Conservation (phyloP, 2,797 vertebrate species). For the Intellagama lesueurii region DNA sequence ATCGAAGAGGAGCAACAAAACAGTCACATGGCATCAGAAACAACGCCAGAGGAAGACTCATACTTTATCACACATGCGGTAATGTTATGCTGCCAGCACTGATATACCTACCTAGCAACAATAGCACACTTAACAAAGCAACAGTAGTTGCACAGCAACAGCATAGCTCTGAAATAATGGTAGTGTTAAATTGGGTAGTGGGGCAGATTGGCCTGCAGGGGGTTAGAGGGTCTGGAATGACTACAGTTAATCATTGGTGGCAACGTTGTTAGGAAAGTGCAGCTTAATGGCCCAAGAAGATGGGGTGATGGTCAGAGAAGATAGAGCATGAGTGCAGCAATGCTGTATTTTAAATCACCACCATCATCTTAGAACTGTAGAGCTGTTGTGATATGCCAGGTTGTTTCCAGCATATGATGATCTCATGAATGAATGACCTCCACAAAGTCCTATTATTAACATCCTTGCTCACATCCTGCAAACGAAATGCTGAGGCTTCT, state of each 20-base stretch:
- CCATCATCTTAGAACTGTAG: too few relatives aligned
- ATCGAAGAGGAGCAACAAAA: neutral
- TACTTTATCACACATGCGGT: neutral
- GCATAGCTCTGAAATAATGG: neutral
- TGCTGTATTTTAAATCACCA: too few relatives aligned
- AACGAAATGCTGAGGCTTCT: neutral
- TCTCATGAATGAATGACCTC: neutral
- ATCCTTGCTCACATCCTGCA: neutral
- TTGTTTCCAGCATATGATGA: neutral
- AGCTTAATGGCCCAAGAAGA: neutral
- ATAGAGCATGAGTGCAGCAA: too few relatives aligned
- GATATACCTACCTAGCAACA: neutral
- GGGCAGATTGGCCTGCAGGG: neutral
- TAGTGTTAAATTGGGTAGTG: neutral
- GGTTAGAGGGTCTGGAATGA: neutral
- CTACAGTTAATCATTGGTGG: neutral
- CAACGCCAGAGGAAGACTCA: neutral
- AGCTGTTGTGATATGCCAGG: neutral
- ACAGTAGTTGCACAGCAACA: conserved; percentile 10
- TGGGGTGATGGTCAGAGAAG: too few relatives aligned
- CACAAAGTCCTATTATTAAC: neutral
- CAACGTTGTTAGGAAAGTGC: neutral
- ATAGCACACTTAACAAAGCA: neutral
- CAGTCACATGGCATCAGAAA: neutral
- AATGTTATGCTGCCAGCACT: neutral